Evolutionary conservation across 2,888 invertebrate genomes (phyloP).

Genomic region (Trichopria drosophilae): DNA sequence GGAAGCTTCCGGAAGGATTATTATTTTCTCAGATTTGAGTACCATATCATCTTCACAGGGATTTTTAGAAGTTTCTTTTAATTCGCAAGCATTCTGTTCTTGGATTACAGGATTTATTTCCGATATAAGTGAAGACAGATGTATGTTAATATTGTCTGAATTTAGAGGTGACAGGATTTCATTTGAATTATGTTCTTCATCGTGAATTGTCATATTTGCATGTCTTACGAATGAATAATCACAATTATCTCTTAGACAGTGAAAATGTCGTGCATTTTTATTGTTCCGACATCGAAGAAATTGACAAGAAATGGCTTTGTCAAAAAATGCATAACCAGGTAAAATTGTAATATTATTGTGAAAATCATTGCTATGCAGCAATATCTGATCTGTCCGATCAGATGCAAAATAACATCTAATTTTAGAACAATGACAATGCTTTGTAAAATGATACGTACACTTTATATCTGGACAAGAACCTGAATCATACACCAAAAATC

Average conservation of each 20-base stretch:
- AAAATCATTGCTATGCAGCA: conserved; percentile 83
- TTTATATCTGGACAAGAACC: conserved; percentile 74
- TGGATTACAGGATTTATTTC: too few relatives aligned
- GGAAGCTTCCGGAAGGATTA: too few relatives aligned
- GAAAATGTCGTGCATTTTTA: conserved; percentile 74
- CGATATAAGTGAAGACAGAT: too few relatives aligned
- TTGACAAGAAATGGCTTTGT: conserved; percentile 72
- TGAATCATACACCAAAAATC: conserved; percentile 52
- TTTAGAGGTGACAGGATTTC: too few relatives aligned
- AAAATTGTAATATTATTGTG: conserved; percentile 81
- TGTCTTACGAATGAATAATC: conserved; percentile 75
- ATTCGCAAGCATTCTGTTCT: too few relatives aligned
- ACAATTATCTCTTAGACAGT: conserved; percentile 72
- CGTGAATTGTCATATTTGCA: conserved; percentile 74
- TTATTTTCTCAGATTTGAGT: too few relatives aligned
- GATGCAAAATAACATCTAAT: conserved; percentile 81
- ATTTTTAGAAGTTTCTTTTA: too few relatives aligned
- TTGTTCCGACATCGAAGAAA: conserved; percentile 70
- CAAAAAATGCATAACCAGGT: conserved; percentile 85
- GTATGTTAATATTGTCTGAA: too few relatives aligned
- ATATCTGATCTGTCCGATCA: conserved; percentile 75
- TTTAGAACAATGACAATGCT: conserved; percentile 86
- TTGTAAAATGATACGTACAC: conserved; percentile 70
- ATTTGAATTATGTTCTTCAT: conserved; percentile 69
- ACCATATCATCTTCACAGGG: too few relatives aligned